Evolutionary conservation across 2,888 invertebrate genomes (phyloP).

Genomic region (Drosophila mayaguana): DNA sequence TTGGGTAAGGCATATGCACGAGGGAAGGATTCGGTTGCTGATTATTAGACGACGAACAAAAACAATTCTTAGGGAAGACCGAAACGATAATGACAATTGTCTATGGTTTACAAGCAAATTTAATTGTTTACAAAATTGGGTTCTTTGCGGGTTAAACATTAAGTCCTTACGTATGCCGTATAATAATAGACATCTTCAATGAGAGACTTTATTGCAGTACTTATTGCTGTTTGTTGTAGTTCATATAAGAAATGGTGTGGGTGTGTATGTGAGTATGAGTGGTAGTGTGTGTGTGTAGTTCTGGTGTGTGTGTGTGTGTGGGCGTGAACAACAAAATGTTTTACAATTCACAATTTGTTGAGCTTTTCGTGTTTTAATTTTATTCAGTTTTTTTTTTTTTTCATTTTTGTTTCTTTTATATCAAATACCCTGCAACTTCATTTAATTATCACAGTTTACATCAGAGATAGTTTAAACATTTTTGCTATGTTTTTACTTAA

Average conservation of each 20-base stretch:
- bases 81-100: conserved; percentile 45
- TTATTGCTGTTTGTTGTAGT: conserved; percentile 58
- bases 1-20: conserved; percentile 65
- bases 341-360: conserved; percentile 61
- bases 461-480: conserved; percentile 83
- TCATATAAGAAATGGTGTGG: conserved; percentile 8
- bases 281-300: conserved; percentile 6
- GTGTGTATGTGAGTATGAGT: conserved; percentile 21
- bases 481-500: conserved; percentile 28
- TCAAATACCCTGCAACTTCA: conserved; percentile 84
- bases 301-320: conserved; percentile 7
- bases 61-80: conserved; percentile 40
- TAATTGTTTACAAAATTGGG: conserved; percentile 42
- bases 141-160: conserved; percentile 22
- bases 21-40: conserved; percentile 66
- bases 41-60: conserved; percentile 17
- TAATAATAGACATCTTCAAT: conserved; percentile 35
- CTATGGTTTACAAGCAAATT: conserved; percentile 30
- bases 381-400: conserved; percentile 52
- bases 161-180: conserved; percentile 30
- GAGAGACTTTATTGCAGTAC: conserved; percentile 64
- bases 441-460: conserved; percentile 84
- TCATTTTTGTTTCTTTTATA: conserved; percentile 61
- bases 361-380: conserved; percentile 38
- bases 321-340: conserved; percentile 35